phyloP scores from a whole-genome alignment of 2,888 invertebrate genomes.

The Folsomia candida region DNA sequence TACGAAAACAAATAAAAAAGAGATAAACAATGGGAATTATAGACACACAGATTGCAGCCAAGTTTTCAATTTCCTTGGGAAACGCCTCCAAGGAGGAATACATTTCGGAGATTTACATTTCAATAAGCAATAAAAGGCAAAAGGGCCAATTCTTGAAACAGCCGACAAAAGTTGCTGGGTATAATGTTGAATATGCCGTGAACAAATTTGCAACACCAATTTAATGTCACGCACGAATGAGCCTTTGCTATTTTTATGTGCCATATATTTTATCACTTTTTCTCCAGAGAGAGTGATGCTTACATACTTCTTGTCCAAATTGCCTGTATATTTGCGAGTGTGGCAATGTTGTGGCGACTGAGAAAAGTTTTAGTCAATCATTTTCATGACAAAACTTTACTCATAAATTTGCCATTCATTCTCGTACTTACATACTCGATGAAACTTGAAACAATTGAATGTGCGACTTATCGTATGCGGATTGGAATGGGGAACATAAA shows the following conservation, averaged over 20 bases:
- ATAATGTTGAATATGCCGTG: conserved; percentile 1
- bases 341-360: neutral
- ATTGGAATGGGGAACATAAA: neutral
- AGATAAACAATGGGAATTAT: conserved; percentile 11
- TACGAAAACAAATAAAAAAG: neutral
- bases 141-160: conserved; percentile 7
- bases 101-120: conserved; percentile 9
- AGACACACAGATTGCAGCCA: neutral
- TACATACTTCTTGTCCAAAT: neutral
- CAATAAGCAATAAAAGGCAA: conserved; percentile 14
- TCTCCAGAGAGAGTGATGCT: neutral
- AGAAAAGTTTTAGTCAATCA: neutral
- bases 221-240: conserved; percentile 19
- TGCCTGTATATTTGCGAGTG: too few relatives aligned
- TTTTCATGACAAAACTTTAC: neutral
- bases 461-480: too few relatives aligned
- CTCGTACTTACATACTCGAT: neutral
- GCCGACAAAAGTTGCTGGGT: conserved; percentile 13
- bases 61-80: conserved; percentile 12
- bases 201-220: conserved; percentile 19
- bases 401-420: neutral
- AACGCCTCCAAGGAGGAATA: conserved; percentile 5
- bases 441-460: neutral
- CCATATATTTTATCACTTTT: neutral
- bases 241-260: conserved; percentile 15